A percentile compares a stretch with the other conserved stretches of the same genome.
Evolutionary conservation across 2,113 vertebrate genomes (phyloP).

Genomic region (Natator depressus): DNA sequence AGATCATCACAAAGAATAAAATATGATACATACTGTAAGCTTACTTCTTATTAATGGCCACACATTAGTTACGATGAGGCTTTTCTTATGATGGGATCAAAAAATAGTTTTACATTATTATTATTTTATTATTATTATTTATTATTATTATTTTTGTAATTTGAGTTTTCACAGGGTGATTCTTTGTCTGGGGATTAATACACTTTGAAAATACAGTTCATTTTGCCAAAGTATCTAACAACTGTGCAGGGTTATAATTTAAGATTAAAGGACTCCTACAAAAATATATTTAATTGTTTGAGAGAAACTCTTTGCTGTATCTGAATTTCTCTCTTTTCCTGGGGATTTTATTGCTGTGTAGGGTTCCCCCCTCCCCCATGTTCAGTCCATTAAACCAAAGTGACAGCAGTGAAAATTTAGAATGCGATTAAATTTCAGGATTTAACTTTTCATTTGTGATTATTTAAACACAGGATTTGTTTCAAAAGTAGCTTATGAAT

Average conservation of each 20-base stretch:
- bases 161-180: background rate
- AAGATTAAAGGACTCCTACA: slow-evolving; percentile 30
- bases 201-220: slow-evolving; percentile 17
- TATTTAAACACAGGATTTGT: slow-evolving; percentile 49
- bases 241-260: background rate
- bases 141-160: background rate
- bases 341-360: slow-evolving; percentile 15
- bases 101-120: slow-evolving; percentile 4
- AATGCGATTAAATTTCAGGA: slow-evolving; percentile 38
- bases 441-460: slow-evolving; percentile 46
- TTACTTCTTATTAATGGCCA: background rate
- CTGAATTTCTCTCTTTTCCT: slow-evolving; percentile 2
- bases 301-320: background rate
- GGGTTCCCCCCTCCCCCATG: background rate
- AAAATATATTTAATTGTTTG: slow-evolving; percentile 22
- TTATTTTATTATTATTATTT: no score
- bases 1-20: background rate
- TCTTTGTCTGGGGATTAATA: background rate
- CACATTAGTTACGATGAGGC: fast-evolving
- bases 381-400: slow-evolving; percentile 31
- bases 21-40: background rate
- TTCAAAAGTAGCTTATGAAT: slow-evolving; percentile 43
- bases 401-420: slow-evolving; percentile 43
- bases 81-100: background rate
- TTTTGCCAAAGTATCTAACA: slow-evolving; percentile 19